Percentiles rank a stretch among this genome's conserved stretches.
Conservation (phyloP, 23 tunicate genomes). For the Trididemnum nubilum region DNA sequence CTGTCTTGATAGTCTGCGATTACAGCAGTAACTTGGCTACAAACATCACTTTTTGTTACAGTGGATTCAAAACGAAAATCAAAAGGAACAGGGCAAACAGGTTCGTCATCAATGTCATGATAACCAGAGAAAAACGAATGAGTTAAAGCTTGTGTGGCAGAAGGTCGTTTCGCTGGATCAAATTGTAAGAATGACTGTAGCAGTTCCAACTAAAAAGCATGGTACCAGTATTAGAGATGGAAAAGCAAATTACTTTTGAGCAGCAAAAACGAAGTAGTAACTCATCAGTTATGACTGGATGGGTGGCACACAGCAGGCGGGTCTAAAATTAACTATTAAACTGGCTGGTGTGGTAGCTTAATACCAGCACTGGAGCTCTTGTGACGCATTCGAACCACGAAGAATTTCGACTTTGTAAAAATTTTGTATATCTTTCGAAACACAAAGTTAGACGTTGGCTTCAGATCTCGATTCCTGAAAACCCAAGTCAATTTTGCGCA, state of each 20-base stretch:
- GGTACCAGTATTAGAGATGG: not conserved
- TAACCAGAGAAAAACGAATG: slow-evolving; percentile 72
- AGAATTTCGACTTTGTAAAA: no score
- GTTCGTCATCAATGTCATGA: slow-evolving; percentile 89
- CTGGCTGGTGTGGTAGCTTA: no score
- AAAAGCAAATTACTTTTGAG: not conserved
- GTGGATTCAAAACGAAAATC: slow-evolving; percentile 89
- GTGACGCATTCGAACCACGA: no score
- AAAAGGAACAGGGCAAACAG: slow-evolving; percentile 72
- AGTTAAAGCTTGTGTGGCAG: slow-evolving; percentile 45
- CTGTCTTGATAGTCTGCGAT: slow-evolving; percentile 52
- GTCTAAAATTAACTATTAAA: no score
- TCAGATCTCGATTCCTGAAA: no score
- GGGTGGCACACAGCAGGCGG: no score
- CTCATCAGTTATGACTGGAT: no score
- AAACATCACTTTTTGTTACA: slow-evolving; percentile 68
- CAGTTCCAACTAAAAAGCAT: slow-evolving; percentile 53
- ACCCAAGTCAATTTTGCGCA: no score
- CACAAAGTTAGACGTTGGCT: no score
- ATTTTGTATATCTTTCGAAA: no score
- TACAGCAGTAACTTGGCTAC: slow-evolving; percentile 46
- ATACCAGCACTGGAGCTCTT: no score
- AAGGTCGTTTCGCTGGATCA: slow-evolving; percentile 65
- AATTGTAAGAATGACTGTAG: slow-evolving; percentile 68
- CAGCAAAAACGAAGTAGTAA: no score